Conservation (phyloP, 2,797 vertebrate species). For the Trematomus bernacchii region DNA sequence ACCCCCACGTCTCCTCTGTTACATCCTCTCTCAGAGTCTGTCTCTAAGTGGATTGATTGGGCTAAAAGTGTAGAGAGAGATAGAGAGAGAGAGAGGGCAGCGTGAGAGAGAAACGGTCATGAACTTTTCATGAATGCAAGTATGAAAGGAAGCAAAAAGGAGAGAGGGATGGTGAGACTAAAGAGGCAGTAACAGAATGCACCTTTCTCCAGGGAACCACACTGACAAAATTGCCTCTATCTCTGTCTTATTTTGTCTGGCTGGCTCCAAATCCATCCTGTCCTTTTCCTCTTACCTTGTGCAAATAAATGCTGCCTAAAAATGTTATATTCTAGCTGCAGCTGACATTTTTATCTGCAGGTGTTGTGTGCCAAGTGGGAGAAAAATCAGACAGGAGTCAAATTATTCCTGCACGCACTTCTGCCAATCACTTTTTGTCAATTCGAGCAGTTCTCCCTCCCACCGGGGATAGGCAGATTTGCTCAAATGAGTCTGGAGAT, state of each 20-base stretch:
- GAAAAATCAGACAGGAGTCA: conserved; percentile 51
- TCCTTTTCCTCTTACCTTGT: conserved; percentile 23
- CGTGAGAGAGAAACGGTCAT: conserved; percentile 49
- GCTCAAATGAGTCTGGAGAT: conserved; percentile 1
- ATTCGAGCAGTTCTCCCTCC: conserved; percentile 25
- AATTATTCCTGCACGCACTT: conserved; percentile 54
- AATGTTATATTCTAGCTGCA: conserved; percentile 22
- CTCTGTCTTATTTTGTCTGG: conserved; percentile 22
- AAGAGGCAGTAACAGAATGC: conserved; percentile 58
- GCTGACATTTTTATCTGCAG: conserved; percentile 33
- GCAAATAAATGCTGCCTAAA: conserved; percentile 29
- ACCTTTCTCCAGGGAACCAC: conserved; percentile 48
- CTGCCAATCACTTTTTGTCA: conserved; percentile 46
- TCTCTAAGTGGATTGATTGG: conserved; percentile 79
- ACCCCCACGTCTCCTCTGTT: conserved; percentile 49
- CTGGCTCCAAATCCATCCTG: conserved; percentile 5
- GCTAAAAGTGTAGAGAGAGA: conserved; percentile 55
- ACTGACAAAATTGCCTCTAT: conserved; percentile 46
- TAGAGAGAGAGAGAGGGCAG: conserved; percentile 13
- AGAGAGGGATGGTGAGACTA: background rate
- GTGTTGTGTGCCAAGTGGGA: conserved; percentile 3
- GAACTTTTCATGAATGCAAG: conserved; percentile 70
- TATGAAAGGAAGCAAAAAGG: conserved; percentile 40
- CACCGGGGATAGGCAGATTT: background rate
- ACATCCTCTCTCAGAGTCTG: conserved; percentile 64